Conservation (phyloP, 1,140 invertebrate species). For the Drosophila navojoa region DNA sequence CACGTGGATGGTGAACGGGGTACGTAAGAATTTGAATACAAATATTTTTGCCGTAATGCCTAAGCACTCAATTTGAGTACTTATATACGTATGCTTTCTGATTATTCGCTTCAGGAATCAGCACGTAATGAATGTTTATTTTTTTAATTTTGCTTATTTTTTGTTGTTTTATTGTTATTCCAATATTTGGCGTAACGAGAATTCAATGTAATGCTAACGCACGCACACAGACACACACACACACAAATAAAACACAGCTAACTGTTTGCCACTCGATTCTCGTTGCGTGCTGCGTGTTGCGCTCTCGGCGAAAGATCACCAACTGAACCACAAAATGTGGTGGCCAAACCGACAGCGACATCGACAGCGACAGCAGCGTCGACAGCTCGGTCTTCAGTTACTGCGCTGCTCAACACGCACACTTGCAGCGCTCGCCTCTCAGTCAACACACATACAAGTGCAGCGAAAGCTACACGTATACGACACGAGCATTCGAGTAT, state of each 20-base stretch:
- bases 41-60: constrained; percentile 4
- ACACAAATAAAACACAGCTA: constrained; percentile 34
- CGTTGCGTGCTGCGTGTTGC: constrained; percentile 58
- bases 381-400: constrained; percentile 43
- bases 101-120: background rate
- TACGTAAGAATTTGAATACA: constrained; percentile 15
- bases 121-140: constrained; percentile 3
- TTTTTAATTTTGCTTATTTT: background rate
- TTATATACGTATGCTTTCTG: constrained; percentile 1
- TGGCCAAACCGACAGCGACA: constrained; percentile 38
- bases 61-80: background rate
- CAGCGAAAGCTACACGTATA: constrained; percentile 36
- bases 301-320: constrained; percentile 69
- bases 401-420: constrained; percentile 53
- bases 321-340: constrained; percentile 52
- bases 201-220: constrained; percentile 35
- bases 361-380: constrained; percentile 17
- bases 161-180: constrained; percentile 30
- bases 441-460: constrained; percentile 32
- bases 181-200: constrained; percentile 10
- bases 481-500: constrained; percentile 42
- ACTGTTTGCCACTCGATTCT: background rate
- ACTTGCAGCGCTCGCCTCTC: constrained; percentile 27
- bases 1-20: constrained; percentile 57
- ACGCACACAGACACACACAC: constrained; percentile 33